These are phyloP conservation scores for Microtus californicus DNA, from an alignment of 2,797 vertebrate genomes.

Conservation along the genomic window DNA sequence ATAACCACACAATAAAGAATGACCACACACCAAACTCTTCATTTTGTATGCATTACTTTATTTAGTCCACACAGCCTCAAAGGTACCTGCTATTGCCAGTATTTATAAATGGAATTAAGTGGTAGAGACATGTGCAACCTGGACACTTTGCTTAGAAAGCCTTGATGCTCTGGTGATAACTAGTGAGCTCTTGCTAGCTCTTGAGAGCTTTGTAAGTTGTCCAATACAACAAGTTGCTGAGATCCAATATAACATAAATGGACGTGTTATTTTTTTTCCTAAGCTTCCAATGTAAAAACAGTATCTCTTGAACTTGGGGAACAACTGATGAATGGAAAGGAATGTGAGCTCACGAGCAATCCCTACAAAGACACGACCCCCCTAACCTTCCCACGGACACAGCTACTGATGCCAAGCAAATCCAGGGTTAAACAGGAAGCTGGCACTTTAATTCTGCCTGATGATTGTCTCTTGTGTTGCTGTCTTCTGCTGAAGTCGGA, in stretches of 20 bases:
- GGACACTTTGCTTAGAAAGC: neutral
- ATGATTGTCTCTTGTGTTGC: constrained; percentile 20
- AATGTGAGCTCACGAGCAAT: neutral
- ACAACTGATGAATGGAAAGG: neutral
- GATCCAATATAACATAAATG: neutral
- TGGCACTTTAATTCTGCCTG: neutral
- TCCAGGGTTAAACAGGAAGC: constrained; percentile 4
- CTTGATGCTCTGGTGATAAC: neutral
- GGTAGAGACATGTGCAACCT: neutral
- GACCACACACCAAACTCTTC: neutral
- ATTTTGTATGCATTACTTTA: neutral
- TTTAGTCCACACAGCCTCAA: neutral
- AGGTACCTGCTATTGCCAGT: neutral
- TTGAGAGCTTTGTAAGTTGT: constrained; percentile 17
- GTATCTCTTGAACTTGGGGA: neutral
- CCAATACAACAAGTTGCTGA: neutral
- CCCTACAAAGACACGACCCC: neutral
- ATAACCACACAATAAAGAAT: too few relatives aligned
- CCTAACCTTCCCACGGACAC: neutral
- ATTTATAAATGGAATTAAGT: neutral
- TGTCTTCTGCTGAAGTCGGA: constrained; percentile 47
- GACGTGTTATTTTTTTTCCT: neutral
- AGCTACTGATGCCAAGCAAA: neutral
- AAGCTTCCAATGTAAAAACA: neutral
- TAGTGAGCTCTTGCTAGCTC: neutral